Percentiles rank a stretch among this genome's conserved stretches.
phyloP scores from a whole-genome alignment of 2,113 vertebrate species.

The Indicator maculatus region DNA sequence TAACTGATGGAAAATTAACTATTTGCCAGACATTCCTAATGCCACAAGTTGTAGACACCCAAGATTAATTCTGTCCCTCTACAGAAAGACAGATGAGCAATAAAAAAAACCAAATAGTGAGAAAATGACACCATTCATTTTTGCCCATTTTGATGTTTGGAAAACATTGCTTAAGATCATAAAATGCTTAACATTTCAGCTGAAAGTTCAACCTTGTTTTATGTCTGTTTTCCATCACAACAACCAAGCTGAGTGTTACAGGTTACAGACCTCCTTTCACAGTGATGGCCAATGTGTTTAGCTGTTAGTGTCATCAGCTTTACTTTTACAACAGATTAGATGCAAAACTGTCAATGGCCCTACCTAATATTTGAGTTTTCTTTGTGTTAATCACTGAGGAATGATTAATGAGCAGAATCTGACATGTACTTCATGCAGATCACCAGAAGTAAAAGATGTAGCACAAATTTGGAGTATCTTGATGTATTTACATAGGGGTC shows the following conservation, averaged over 20 bases:
- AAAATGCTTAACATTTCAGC: neutral
- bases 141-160: neutral
- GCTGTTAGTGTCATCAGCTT: neutral
- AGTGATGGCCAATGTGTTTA: neutral
- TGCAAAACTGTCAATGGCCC: neutral
- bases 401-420: neutral
- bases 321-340: neutral
- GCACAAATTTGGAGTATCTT: neutral
- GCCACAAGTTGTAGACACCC: accelerated
- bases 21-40: neutral
- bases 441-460: neutral
- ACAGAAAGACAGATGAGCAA: neutral
- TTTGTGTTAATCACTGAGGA: neutral
- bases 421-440: neutral
- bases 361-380: neutral
- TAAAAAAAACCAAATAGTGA: neutral
- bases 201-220: neutral
- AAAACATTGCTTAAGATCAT: neutral
- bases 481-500: no score
- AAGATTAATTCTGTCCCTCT: neutral
- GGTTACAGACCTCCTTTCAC: neutral
- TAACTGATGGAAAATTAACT: neutral
- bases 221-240: neutral
- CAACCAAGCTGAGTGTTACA: neutral
- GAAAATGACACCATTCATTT: neutral